These are phyloP conservation scores for Bettongia penicillata DNA, from an alignment of 2,113 vertebrate species.

Conservation along the genomic window DNA sequence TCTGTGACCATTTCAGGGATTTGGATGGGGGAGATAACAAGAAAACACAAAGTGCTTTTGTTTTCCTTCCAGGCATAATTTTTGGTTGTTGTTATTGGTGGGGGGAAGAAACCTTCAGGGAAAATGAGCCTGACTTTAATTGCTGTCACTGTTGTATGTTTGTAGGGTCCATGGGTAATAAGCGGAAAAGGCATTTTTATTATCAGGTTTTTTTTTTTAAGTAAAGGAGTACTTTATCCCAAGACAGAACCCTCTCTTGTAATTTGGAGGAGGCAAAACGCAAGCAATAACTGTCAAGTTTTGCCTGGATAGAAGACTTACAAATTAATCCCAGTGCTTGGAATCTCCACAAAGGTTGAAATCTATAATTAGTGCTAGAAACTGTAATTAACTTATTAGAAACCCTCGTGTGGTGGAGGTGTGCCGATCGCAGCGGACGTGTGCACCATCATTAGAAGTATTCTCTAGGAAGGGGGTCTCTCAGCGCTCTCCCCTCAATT, in stretches of 20 bases:
- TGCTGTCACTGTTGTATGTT: slow-evolving; percentile 75
- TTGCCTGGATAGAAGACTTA: slow-evolving; percentile 80
- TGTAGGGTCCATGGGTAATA: slow-evolving; percentile 78
- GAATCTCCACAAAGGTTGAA: slow-evolving; percentile 78
- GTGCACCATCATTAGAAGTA: slow-evolving; percentile 69
- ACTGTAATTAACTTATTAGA: slow-evolving; percentile 83
- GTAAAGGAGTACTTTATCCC: slow-evolving; percentile 76
- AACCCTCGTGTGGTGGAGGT: slow-evolving; percentile 48
- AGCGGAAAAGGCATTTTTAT: slow-evolving; percentile 78
- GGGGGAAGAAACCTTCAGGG: slow-evolving; percentile 75
- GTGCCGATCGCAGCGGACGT: slow-evolving; percentile 67
- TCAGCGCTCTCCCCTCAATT: slow-evolving; percentile 76
- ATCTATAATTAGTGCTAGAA: slow-evolving; percentile 81
- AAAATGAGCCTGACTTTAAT: slow-evolving; percentile 75
- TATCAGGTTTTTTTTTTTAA: slow-evolving; percentile 76
- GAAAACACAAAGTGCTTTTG: slow-evolving; percentile 84
- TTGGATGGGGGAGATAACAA: slow-evolving; percentile 70
- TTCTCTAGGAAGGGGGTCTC: slow-evolving; percentile 70
- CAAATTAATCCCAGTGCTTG: slow-evolving; percentile 86
- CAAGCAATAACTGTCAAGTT: slow-evolving; percentile 80
- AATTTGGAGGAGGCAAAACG: slow-evolving; percentile 76
- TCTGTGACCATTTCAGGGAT: slow-evolving; percentile 80
- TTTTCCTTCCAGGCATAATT: slow-evolving; percentile 85
- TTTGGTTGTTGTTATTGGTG: slow-evolving; percentile 79
- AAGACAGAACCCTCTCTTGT: slow-evolving; percentile 70